phyloP scores from a whole-genome alignment of 2,888 invertebrate species.

The Drosophila histrio region DNA sequence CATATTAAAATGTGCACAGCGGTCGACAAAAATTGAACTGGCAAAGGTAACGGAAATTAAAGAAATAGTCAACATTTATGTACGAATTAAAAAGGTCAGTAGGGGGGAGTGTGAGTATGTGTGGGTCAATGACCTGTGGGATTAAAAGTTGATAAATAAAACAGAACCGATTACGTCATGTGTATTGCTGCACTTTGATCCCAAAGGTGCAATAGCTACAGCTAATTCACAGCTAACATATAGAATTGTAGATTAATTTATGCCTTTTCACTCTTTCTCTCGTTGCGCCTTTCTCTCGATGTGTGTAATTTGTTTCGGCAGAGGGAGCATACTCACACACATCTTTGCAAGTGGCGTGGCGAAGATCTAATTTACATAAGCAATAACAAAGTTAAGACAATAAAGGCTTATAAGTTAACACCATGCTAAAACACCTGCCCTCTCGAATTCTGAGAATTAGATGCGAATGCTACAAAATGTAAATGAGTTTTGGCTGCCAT shows the following conservation, averaged over 20 bases:
- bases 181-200: conserved; percentile 2
- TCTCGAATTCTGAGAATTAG: conserved; percentile 2
- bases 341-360: background rate
- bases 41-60: conserved; percentile 34
- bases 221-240: conserved; percentile 21
- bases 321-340: background rate
- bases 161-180: conserved; percentile 23
- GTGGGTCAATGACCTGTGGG: conserved; percentile 34
- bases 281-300: background rate
- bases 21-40: conserved; percentile 35
- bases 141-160: conserved; percentile 13
- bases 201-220: conserved; percentile 15
- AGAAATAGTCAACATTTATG: conserved; percentile 44
- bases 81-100: conserved; percentile 31
- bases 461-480: conserved; percentile 39
- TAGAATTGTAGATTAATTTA: conserved; percentile 35
- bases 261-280: conserved; percentile 7
- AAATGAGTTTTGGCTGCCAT: conserved; percentile 50
- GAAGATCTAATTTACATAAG: conserved; percentile 54
- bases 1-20: conserved; percentile 65
- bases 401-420: conserved; percentile 65
- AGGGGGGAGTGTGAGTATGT: background rate
- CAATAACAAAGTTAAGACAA: conserved; percentile 60
- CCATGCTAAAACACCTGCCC: conserved; percentile 31
- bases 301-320: conserved; percentile 27